phyloP scores from a whole-genome alignment of 2,113 vertebrate species.

The Aphelocoma coerulescens region DNA sequence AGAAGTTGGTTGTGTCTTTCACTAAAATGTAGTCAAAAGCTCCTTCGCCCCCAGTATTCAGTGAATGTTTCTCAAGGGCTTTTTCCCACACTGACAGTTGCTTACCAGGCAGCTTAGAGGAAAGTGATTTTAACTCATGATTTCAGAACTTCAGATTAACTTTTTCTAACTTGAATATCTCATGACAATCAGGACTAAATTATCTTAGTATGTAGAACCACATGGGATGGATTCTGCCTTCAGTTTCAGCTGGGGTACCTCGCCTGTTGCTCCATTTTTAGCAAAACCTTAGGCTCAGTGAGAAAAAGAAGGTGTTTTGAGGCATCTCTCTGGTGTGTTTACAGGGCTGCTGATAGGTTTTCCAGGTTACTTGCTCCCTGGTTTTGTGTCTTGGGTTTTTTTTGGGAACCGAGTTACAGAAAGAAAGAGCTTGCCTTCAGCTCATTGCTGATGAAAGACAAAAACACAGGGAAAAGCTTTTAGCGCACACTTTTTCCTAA shows the following conservation, averaged over 20 bases:
- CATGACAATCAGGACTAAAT: neutral
- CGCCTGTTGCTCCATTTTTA: neutral
- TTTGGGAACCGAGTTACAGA: neutral
- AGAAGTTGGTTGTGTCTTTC: neutral
- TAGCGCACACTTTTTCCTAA: neutral
- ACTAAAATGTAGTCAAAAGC: neutral
- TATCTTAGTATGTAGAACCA: neutral
- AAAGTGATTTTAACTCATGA: neutral
- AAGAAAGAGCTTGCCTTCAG: neutral
- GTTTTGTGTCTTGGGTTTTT: neutral
- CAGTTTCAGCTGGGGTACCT: neutral
- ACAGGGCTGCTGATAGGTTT: neutral
- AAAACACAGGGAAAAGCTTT: neutral
- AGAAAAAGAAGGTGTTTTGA: neutral
- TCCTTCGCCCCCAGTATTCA: neutral
- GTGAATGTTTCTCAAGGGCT: neutral
- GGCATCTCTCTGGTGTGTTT: neutral
- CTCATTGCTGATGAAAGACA: neutral
- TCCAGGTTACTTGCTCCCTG: neutral
- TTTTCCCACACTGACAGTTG: neutral
- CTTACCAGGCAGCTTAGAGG: neutral
- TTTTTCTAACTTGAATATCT: neutral
- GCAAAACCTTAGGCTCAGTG: neutral
- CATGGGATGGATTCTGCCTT: neutral
- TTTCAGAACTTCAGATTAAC: neutral